Percentiles rank a stretch among this genome's conserved stretches.
These are phyloP conservation scores for Drosophila pallidifrons DNA, from an alignment of 1,140 invertebrate genomes.

Conservation along the genomic window DNA sequence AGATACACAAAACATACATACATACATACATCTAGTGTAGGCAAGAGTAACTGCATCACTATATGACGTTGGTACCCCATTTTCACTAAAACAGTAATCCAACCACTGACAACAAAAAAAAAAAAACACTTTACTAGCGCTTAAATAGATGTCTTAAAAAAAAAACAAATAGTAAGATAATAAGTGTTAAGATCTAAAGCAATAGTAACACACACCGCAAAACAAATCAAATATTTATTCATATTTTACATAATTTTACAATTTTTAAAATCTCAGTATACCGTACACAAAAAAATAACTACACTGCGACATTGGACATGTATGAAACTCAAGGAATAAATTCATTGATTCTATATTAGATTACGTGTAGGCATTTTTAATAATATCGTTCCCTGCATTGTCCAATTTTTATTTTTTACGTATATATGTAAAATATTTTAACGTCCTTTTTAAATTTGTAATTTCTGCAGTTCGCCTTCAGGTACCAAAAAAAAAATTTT, in stretches of 20 bases:
- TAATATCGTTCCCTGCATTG: slow-evolving; percentile 26
- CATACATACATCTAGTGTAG: slow-evolving; percentile 63
- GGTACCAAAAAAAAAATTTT: slow-evolving; percentile 31
- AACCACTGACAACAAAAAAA: slow-evolving; percentile 58
- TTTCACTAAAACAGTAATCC: slow-evolving; percentile 36
- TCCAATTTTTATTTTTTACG: slow-evolving; percentile 9
- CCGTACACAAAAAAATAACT: slow-evolving; percentile 36
- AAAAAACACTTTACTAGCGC: slow-evolving; percentile 78
- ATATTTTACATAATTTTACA: slow-evolving; percentile 72
- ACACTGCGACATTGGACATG: slow-evolving; percentile 33
- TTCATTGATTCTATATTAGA: slow-evolving; percentile 49
- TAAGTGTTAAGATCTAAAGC: slow-evolving; percentile 73
- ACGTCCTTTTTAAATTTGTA: slow-evolving; percentile 32
- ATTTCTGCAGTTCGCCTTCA: slow-evolving; percentile 30
- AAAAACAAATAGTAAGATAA: slow-evolving; percentile 75
- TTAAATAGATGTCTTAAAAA: slow-evolving; percentile 77
- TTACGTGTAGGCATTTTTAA: slow-evolving; percentile 49
- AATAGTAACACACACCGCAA: slow-evolving; percentile 58
- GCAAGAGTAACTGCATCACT: slow-evolving; percentile 71
- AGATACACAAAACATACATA: slow-evolving; percentile 32
- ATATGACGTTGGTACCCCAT: slow-evolving; percentile 58
- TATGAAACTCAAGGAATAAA: slow-evolving; percentile 52
- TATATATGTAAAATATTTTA: slow-evolving; percentile 29
- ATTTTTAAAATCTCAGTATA: slow-evolving; percentile 66
- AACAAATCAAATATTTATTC: slow-evolving; percentile 76